Conservation (phyloP, 2,797 vertebrate genomes). For the Siniperca scherzeri region DNA sequence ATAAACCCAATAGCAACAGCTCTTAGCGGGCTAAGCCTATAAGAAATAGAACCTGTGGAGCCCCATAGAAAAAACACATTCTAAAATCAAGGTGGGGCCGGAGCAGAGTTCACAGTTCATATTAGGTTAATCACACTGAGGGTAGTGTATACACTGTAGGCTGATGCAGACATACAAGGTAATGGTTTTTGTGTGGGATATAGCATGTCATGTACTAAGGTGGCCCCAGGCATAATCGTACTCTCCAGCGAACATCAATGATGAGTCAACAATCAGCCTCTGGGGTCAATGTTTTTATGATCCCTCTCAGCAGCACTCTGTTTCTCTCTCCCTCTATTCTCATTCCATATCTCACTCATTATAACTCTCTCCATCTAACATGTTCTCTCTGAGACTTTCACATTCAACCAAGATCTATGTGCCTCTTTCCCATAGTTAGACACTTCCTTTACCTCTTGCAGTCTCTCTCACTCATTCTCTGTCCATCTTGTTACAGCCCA, state of each 20-base stretch:
- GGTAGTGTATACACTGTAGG: constrained; percentile 20
- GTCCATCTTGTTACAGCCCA: constrained; percentile 69
- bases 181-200: constrained; percentile 55
- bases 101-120: constrained; percentile 34
- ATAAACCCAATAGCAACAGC: too few species aligned
- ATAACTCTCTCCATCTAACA: constrained; percentile 57
- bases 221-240: constrained; percentile 59
- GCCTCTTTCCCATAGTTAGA: constrained; percentile 40
- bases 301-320: constrained; percentile 52
- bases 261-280: constrained; percentile 77
- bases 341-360: constrained; percentile 60
- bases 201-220: constrained; percentile 41
- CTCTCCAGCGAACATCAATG: constrained; percentile 67
- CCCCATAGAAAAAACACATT: neutral
- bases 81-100: neutral
- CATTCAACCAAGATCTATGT: constrained; percentile 51
- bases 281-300: constrained; percentile 69
- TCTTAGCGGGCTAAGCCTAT: too few species aligned
- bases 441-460: constrained; percentile 37
- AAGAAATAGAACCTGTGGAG: neutral
- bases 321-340: constrained; percentile 40
- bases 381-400: constrained; percentile 52
- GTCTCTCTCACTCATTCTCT: constrained; percentile 52
- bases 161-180: constrained; percentile 49
- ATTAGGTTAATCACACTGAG: constrained; percentile 35